These are phyloP conservation scores for Macrocentrus cingulum DNA, from an alignment of 1,140 invertebrate species.

Conservation along the genomic window DNA sequence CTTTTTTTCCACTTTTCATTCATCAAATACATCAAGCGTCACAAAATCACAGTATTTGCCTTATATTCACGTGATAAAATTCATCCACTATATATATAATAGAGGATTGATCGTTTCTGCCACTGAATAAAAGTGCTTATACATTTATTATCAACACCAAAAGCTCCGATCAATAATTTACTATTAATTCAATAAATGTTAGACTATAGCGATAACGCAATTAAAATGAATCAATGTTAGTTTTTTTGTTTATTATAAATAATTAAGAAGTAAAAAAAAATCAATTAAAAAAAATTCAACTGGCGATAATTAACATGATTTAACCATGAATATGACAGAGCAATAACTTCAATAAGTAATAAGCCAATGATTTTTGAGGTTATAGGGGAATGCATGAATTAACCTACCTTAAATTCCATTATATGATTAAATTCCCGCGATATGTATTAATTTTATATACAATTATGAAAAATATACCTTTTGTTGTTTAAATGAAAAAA, in stretches of 20 bases:
- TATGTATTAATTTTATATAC: constrained; percentile 8
- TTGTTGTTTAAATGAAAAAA: constrained; percentile 23
- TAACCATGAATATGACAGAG: not conserved
- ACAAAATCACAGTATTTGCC: constrained; percentile 4
- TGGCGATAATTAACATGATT: not conserved
- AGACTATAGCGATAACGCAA: too few relatives aligned
- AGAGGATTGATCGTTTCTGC: too few relatives aligned
- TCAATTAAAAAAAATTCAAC: too few relatives aligned
- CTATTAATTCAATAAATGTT: too few relatives aligned
- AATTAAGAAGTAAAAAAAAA: too few relatives aligned
- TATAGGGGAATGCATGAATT: constrained; percentile 26
- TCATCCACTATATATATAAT: not conserved
- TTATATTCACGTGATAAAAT: not conserved
- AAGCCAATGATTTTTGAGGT: constrained; percentile 16
- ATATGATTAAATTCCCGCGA: constrained; percentile 15
- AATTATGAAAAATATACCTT: constrained; percentile 9
- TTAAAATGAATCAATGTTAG: too few relatives aligned
- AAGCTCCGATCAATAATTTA: too few relatives aligned
- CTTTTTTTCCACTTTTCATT: too few relatives aligned
- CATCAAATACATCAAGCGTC: not conserved
- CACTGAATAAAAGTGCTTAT: too few relatives aligned
- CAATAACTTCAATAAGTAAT: constrained; percentile 22
- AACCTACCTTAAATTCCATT: constrained; percentile 29
- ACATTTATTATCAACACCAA: too few relatives aligned
- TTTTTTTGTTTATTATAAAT: too few relatives aligned